Evolutionary conservation across 1,140 invertebrate genomes (phyloP).

Genomic region (Arctopsyche grandis): DNA sequence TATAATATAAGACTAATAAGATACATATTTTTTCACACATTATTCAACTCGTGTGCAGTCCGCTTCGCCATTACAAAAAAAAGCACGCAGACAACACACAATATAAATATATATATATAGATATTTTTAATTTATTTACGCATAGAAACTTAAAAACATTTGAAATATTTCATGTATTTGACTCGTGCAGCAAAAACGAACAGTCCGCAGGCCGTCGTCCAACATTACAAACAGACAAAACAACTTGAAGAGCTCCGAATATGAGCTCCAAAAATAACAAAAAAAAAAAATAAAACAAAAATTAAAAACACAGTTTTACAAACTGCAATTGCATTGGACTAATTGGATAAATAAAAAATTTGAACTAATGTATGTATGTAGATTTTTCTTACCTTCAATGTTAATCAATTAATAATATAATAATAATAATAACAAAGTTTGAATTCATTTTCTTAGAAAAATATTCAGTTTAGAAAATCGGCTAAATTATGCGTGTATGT

Average conservation of each 20-base stretch:
- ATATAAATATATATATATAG: not conserved
- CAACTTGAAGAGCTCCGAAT: not conserved
- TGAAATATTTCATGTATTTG: not conserved
- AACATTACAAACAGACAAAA: not conserved
- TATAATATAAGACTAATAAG: constrained; percentile 1
- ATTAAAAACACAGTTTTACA: not conserved
- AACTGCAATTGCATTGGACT: not conserved
- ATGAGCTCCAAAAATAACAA: not conserved
- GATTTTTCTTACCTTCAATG: not conserved
- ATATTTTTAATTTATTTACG: not conserved
- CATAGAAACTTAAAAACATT: not conserved
- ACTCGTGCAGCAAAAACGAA: not conserved
- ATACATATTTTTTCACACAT: constrained; percentile 8
- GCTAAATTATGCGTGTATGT: not conserved
- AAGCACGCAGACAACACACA: too few species aligned
- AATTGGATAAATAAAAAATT: not conserved
- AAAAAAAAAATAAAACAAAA: too few species aligned
- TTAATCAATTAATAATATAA: too few species aligned
- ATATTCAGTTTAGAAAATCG: not conserved
- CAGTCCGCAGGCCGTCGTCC: not conserved
- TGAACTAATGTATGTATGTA: not conserved
- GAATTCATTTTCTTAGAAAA: not conserved
- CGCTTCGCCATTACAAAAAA: too few species aligned
- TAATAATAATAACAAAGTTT: not conserved
- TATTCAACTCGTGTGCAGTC: not conserved